Evolutionary conservation across 2,797 vertebrate species (phyloP).

Genomic region (Prunella strophiata): DNA sequence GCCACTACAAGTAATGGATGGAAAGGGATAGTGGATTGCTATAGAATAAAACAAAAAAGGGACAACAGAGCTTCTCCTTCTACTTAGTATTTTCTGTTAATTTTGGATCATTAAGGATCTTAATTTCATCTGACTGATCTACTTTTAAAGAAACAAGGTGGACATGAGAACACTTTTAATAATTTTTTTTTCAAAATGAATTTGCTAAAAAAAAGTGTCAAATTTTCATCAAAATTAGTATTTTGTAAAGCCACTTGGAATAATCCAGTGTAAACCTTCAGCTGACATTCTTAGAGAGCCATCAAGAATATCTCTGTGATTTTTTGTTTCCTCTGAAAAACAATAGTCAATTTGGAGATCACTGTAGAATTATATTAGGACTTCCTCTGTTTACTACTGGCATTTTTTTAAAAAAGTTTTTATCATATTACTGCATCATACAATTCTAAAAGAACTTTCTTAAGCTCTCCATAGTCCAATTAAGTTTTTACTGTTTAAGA

Average conservation of each 20-base stretch:
- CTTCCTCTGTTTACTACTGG: not conserved
- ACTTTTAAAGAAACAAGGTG: not conserved
- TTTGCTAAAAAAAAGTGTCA: not conserved
- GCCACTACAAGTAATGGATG: not conserved
- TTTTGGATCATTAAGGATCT: not conserved
- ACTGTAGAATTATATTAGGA: not conserved
- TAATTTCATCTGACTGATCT: not conserved
- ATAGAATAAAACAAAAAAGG: not conserved
- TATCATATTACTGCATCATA: not conserved
- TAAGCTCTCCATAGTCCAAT: not conserved
- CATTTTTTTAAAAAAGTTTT: not conserved
- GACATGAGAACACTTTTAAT: not conserved
- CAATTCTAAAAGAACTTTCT: not conserved
- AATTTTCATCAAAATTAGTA: not conserved
- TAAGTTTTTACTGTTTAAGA: not conserved
- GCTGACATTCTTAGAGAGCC: not conserved
- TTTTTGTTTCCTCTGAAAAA: not conserved
- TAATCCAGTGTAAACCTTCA: not conserved
- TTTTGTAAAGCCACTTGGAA: not conserved
- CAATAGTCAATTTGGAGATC: not conserved
- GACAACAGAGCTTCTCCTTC: not conserved
- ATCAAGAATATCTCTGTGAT: not conserved
- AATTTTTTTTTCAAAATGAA: not conserved
- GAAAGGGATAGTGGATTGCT: not conserved
- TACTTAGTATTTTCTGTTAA: not conserved